Evolutionary conservation across 1,140 invertebrate genomes (phyloP), one percentile per base, ranked within the genome.

Genomic region (Drosophila watanabei): DNA sequence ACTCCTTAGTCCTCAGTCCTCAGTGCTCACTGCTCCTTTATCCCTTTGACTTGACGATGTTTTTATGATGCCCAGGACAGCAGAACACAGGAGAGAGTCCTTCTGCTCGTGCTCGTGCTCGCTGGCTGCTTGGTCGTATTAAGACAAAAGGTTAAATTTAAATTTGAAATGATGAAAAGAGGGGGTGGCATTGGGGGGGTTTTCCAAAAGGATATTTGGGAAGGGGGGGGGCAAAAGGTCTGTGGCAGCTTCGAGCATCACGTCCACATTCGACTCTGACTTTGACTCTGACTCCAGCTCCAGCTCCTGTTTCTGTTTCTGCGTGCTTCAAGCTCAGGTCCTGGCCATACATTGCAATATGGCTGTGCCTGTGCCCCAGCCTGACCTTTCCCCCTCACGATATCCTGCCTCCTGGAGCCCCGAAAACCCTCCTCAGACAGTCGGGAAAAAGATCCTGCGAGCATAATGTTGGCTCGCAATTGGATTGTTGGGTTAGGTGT

Each of bases 111-210:
- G 52, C 70, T 73, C 70, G 64, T 80, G 75, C 75, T 80, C 43
- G 39, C 32, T 48, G 59, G 57, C 64, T 57, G 56, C 49, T 37
- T 79, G 72, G 75, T 48, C 82, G 72, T 86, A 90, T 90, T 89
- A 90, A 90, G 86, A 90, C 86, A 90, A 90, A 90, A 90, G 86
- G 86, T 91, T 90, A 90, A 90, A 90, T 90, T 90, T 90, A 91
- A 90, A 90, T 90, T 90, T 90, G 86, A 90, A 90, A 86, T 75
- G 79, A 79, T 79, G 75, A 79, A 69, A 56, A 54, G 48, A 51
- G 41, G 45, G 49, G 49, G 28, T 43, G 16, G 9, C 10, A 41
- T 10, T n/a, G 32, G 45, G 30, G 45, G 30, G 51, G 39, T 35
- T 14, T 30, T 9, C 32, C n/a, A 24, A 33, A 32, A n/a, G 37